Conservation (phyloP, 2,113 vertebrate species). For the Brachyhypopomus occidentalis region DNA sequence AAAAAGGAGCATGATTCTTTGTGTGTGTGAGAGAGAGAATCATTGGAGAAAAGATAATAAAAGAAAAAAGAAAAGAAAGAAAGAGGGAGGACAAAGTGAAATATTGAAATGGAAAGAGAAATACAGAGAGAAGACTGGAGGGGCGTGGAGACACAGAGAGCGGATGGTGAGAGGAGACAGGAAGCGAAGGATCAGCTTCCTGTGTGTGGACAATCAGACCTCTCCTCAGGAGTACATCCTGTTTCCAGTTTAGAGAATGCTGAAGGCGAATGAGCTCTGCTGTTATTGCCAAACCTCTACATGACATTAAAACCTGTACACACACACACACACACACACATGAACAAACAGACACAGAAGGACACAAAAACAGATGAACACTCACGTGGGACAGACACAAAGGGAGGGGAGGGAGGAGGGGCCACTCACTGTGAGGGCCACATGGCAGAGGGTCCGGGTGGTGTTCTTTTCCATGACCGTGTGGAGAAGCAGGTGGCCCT, state of each 20-base stretch:
- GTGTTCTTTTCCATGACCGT: slow-evolving; percentile 40
- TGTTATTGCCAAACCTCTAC: slow-evolving; percentile 33
- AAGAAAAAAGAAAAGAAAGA: neutral
- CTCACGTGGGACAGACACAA: neutral
- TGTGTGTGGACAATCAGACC: slow-evolving; percentile 27
- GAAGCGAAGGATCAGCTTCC: slow-evolving; percentile 33
- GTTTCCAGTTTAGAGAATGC: slow-evolving; percentile 41
- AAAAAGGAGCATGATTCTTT: slow-evolving; percentile 31
- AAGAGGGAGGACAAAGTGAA: neutral
- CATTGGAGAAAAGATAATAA: neutral
- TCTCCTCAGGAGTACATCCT: slow-evolving; percentile 45
- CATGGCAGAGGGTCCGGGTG: slow-evolving; percentile 40
- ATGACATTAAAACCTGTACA: slow-evolving; percentile 9
- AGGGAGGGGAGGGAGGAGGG: slow-evolving; percentile 13
- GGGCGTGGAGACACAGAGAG: neutral
- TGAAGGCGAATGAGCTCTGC: slow-evolving; percentile 6
- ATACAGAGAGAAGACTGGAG: neutral
- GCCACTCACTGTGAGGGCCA: slow-evolving; percentile 30
- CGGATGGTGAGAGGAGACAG: slow-evolving; percentile 9
- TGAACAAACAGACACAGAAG: neutral
- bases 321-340: slow-evolving; percentile 19
- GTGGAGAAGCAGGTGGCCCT: slow-evolving; percentile 40
- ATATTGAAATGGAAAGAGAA: too few species aligned
- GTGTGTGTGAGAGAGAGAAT: slow-evolving; percentile 29
- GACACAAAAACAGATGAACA: neutral